Conservation (phyloP, 1,140 invertebrate genomes). For the Schmidtea mediterranea region DNA sequence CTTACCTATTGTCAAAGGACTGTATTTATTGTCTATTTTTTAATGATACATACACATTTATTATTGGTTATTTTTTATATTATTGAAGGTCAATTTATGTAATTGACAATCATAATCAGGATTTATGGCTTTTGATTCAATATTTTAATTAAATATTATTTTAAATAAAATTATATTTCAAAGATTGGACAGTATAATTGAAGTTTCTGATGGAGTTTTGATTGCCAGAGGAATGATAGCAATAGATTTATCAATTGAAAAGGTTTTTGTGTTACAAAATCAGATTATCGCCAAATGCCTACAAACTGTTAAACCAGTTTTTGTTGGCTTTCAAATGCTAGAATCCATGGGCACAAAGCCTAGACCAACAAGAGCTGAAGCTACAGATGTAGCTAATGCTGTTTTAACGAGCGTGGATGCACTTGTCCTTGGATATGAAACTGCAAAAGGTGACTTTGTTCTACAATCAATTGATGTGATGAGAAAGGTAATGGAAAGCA, state of each 20-base stretch:
- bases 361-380: slow-evolving; percentile 71
- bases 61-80: too few species aligned
- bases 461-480: slow-evolving; percentile 49
- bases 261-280: slow-evolving; percentile 91
- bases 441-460: slow-evolving; percentile 82
- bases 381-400: slow-evolving; percentile 85
- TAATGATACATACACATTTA: too few species aligned
- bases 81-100: too few species aligned
- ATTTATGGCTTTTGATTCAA: too few species aligned
- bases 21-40: too few species aligned
- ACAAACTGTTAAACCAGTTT: slow-evolving; percentile 61
- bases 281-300: slow-evolving; percentile 55
- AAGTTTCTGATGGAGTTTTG: not conserved
- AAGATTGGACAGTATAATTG: not conserved
- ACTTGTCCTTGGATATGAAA: slow-evolving; percentile 97
- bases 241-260: slow-evolving; percentile 89
- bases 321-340: slow-evolving; percentile 84
- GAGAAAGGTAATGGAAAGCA: slow-evolving; percentile 46
- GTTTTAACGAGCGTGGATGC: slow-evolving; percentile 86
- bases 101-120: too few species aligned
- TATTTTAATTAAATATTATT: too few species aligned
- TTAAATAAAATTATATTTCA: too few species aligned
- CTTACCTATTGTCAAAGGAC: too few species aligned
- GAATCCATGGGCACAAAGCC: slow-evolving; percentile 95
- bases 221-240: slow-evolving; percentile 57